A percentile compares a stretch with the other conserved stretches of the same genome.
phyloP scores from a whole-genome alignment of 2,888 invertebrate genomes.

The Drosophila putrida region DNA sequence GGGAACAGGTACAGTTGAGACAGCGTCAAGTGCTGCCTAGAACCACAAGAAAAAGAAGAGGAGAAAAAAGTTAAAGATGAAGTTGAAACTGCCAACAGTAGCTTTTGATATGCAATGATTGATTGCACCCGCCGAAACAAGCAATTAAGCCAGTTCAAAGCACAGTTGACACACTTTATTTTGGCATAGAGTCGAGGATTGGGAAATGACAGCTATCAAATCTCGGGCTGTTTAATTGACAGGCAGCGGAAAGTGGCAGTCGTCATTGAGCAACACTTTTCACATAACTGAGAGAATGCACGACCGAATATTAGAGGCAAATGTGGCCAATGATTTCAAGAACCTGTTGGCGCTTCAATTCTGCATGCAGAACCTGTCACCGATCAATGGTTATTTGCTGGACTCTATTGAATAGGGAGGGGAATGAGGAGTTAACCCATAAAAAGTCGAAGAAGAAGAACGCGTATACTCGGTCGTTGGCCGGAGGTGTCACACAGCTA shows the following conservation, averaged over 20 bases:
- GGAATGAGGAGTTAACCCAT: slow-evolving; percentile 48
- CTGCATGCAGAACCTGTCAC: slow-evolving; percentile 29
- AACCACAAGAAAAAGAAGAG: not conserved
- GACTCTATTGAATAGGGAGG: not conserved
- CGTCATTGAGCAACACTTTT: slow-evolving; percentile 36
- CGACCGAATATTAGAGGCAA: slow-evolving; percentile 67
- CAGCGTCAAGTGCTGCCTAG: slow-evolving; percentile 39
- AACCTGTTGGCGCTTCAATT: slow-evolving; percentile 41
- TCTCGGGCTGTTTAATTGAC: slow-evolving; percentile 54
- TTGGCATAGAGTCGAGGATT: slow-evolving; percentile 33
- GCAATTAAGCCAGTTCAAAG: slow-evolving; percentile 54
- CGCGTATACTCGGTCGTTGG: slow-evolving; percentile 46
- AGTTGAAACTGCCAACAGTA: slow-evolving; percentile 40
- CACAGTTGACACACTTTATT: slow-evolving; percentile 65
- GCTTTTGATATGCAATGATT: slow-evolving; percentile 53
- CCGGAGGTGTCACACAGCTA: slow-evolving; percentile 59
- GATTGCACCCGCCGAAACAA: slow-evolving; percentile 66
- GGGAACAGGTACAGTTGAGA: slow-evolving; percentile 54
- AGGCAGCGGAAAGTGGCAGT: slow-evolving; percentile 24
- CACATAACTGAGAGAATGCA: slow-evolving; percentile 74
- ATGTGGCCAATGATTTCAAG: slow-evolving; percentile 28
- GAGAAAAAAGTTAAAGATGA: not conserved
- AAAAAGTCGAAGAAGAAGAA: slow-evolving; percentile 41
- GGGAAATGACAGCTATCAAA: slow-evolving; percentile 44
- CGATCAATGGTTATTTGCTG: slow-evolving; percentile 57